Base-by-base conservation (phyloP, 64 coral and sea anemone species). In the Acropora tenuis region DNA sequence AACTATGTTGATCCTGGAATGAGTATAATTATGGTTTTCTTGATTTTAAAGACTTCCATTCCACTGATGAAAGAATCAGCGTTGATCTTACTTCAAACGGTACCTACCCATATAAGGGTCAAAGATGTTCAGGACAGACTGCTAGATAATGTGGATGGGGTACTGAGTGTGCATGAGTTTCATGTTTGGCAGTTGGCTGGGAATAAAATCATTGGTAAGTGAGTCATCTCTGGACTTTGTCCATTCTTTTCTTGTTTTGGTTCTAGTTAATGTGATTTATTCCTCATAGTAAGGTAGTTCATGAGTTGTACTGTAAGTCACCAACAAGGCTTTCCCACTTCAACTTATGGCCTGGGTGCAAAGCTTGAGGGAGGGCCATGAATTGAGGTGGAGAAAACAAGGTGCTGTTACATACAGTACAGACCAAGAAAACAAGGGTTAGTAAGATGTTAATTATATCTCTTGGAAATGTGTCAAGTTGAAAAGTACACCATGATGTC, bases 181-280 rank as follows among this genome's bases (percentile, higher is more conserved):
- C 97, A 99, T 89, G 97, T 99, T 45, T 99, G 97, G 97, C 97
- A 99, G 73, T 89, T 99, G 48, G 97, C 97, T 4, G 97, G 97
- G 11, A 94, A 99, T 67, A 99, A 99, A 53, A 99, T 99, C 48
- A 99, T 99, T 80, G 97, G 97, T 99, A 58, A 90, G 91, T 80
- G 42, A 44, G 2, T 1, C 13, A 9, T 1, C 10, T 17, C 3
- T 63, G 8, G 13, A 42, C n/a, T 41, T 69, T 8, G 1, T 45
- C 40, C 30, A 0, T 30, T 30, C 30, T 30, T 30, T 30, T 30
- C 30, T 30, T 30, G 30, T 30, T 30, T 30, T 30, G 30, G 30
- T 30, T 30, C 30, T 30, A 30, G 30, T 30, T 30, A 30, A 30
- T 30, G 30, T 30, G 30, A 30, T 30, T 30, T 30, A 30, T 30